These are phyloP conservation scores for Calonectris borealis DNA, from an alignment of 2,113 vertebrate genomes.

Conservation along the genomic window DNA sequence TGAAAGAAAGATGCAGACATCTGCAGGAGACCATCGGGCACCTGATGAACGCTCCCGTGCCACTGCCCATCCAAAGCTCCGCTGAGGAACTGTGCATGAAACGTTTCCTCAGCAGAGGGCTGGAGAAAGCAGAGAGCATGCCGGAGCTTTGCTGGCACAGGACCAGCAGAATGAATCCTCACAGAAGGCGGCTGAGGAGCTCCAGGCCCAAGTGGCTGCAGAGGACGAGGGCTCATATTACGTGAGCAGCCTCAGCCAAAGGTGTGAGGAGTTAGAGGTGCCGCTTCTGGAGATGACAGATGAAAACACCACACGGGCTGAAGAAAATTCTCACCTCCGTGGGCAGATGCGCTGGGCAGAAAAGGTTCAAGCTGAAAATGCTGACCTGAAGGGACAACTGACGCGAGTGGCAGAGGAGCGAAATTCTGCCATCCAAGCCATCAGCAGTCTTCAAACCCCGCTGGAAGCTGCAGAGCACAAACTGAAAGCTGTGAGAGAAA, in stretches of 20 bases:
- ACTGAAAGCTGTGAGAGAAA: constrained; percentile 81
- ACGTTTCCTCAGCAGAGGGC: too few relatives aligned
- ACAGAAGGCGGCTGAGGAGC: constrained; percentile 71
- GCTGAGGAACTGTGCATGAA: too few relatives aligned
- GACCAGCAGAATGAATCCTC: constrained; percentile 79
- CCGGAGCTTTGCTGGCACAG: constrained; percentile 57
- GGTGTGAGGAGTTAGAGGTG: constrained; percentile 77
- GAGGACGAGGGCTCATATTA: constrained; percentile 16
- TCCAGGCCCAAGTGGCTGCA: constrained; percentile 71
- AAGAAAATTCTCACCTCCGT: constrained; percentile 81
- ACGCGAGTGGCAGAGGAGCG: constrained; percentile 76
- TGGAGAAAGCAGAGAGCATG: not conserved
- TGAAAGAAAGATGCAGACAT: too few relatives aligned
- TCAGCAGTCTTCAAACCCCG: constrained; percentile 79
- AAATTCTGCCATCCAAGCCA: constrained; percentile 72
- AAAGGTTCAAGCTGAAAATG: constrained; percentile 79
- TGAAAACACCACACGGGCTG: constrained; percentile 77
- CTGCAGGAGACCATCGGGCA: too few relatives aligned
- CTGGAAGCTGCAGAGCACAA: constrained; percentile 82
- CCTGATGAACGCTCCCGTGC: too few relatives aligned
- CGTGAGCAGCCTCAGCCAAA: constrained; percentile 66
- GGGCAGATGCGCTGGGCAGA: constrained; percentile 46
- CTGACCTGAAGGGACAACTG: constrained; percentile 77
- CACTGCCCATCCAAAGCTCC: too few relatives aligned
- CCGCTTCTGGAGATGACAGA: constrained; percentile 77